Base-by-base conservation (phyloP, 2,888 invertebrate species). In the Caenorhabditis sinica region DNA sequence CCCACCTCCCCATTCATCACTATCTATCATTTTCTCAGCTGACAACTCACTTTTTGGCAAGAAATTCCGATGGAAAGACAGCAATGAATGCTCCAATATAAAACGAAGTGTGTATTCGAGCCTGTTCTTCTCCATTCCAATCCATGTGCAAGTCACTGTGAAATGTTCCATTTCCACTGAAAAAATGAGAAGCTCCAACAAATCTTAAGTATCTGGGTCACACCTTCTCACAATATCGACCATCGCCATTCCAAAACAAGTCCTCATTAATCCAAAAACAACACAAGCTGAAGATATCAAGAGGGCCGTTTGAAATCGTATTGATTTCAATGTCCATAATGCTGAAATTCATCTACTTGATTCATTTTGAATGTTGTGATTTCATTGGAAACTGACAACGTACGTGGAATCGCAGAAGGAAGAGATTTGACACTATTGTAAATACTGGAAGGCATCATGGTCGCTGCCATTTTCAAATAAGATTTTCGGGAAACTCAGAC, bases 101-200 rank as follows among this genome's bases (percentile, higher is more conserved):
- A 79, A 89, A 91, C 28, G 89, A 82, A n/a, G 89, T 90, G 85
- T 90, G 90, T 60, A 92, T 89, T 36, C 73, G 71, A n/a, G 90
- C 88, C 23, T 90, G 89, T 56, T 90, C 86, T 23, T 85, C 82
- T 5, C 86, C 82, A 30, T 83, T 82, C 91, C 91, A 91, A 40
- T 87, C 84, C 58, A 91, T 89, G 13, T 82, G 72, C 0, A 83
- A 56, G 56, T 66, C 66, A 1, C 61, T 51, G 15, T 83, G 74
- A 17, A 49, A 61, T 30, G 79, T 74, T 17, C 30, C 60, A 30
- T 77, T 77, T 33, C 66, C 69, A 33, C 74, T 73, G 76, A 15
- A 82, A 79, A n/a, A n/a, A n/a, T n/a, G n/a, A n/a, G n/a, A n/a
- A n/a, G n/a, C n/a, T n/a, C n/a, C n/a, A n/a, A n/a, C n/a, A n/a